These are phyloP conservation scores for Dipodomys ordii DNA, from an alignment of 2,113 vertebrate genomes.

Conservation along the genomic window DNA sequence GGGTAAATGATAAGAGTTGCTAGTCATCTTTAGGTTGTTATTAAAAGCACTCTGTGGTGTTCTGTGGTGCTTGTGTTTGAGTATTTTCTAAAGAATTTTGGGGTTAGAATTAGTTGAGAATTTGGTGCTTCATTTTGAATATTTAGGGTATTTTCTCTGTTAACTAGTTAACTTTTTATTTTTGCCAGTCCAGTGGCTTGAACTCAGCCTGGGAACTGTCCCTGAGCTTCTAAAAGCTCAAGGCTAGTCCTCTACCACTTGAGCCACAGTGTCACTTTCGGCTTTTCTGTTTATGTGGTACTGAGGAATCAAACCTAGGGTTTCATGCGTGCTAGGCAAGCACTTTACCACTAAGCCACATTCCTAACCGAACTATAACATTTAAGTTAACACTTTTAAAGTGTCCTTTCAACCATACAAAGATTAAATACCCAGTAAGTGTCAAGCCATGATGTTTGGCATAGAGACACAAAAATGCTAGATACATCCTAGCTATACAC, in stretches of 20 bases:
- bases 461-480: background rate
- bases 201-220: too few relatives aligned
- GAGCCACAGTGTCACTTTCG: too few relatives aligned
- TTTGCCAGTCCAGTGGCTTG: too few relatives aligned
- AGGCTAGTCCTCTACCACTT: too few relatives aligned
- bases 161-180: background rate
- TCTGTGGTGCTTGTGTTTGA: background rate
- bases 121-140: background rate
- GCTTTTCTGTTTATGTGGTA: too few relatives aligned
- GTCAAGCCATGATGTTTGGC: background rate
- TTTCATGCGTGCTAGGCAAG: too few relatives aligned
- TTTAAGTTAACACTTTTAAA: background rate
- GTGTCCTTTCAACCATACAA: background rate
- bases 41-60: background rate
- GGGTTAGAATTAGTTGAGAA: slow-evolving; percentile 36
- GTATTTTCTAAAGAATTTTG: background rate
- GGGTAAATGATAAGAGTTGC: background rate
- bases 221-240: too few relatives aligned
- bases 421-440: background rate
- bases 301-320: too few relatives aligned
- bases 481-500: background rate
- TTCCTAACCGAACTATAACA: background rate
- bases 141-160: background rate
- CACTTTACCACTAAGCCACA: background rate
- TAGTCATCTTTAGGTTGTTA: background rate